phyloP scores from a whole-genome alignment of 1,140 invertebrate species.

The Aethina tumida region DNA sequence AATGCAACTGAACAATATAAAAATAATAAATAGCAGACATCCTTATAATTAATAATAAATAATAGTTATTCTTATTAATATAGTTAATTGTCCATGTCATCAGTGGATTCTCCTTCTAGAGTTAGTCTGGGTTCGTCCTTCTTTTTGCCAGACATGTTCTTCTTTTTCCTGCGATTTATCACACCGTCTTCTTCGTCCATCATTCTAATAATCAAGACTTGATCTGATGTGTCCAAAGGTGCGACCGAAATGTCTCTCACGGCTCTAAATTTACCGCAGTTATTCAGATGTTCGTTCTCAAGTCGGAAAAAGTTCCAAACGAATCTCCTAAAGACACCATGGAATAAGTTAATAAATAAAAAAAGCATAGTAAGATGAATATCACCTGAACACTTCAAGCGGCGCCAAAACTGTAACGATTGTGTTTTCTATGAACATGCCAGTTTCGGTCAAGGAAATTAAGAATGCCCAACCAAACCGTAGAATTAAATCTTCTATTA shows the following conservation, averaged over 20 bases:
- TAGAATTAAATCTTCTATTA: conserved; percentile 83
- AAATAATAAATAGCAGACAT: too few relatives aligned
- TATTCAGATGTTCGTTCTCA: conserved; percentile 99
- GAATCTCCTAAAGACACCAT: conserved; percentile 83
- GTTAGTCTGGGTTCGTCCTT: conserved; percentile 31
- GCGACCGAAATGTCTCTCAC: conserved; percentile 97
- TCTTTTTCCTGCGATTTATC: conserved; percentile 56
- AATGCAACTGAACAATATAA: too few relatives aligned
- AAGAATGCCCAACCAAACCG: conserved; percentile 88
- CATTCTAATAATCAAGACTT: conserved; percentile 82
- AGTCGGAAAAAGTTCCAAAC: conserved; percentile 99
- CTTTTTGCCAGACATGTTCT: conserved; percentile 30
- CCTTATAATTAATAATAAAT: too few relatives aligned
- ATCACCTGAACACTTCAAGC: conserved; percentile 87
- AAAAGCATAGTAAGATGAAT: conserved; percentile 2
- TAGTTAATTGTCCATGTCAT: conserved; percentile 32
- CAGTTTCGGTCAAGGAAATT: conserved; percentile 77
- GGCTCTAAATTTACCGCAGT: conserved; percentile 98
- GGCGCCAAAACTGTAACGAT: conserved; percentile 84
- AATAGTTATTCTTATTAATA: too few relatives aligned
- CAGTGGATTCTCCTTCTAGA: conserved; percentile 37
- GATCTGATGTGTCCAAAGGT: conserved; percentile 89
- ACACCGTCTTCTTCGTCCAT: conserved; percentile 93
- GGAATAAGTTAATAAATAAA: too few relatives aligned
- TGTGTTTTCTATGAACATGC: conserved; percentile 68